A percentile compares a stretch with the other conserved stretches of the same genome.
phyloP scores from a whole-genome alignment of 2,113 vertebrate genomes.

The Clarias batrachus region DNA sequence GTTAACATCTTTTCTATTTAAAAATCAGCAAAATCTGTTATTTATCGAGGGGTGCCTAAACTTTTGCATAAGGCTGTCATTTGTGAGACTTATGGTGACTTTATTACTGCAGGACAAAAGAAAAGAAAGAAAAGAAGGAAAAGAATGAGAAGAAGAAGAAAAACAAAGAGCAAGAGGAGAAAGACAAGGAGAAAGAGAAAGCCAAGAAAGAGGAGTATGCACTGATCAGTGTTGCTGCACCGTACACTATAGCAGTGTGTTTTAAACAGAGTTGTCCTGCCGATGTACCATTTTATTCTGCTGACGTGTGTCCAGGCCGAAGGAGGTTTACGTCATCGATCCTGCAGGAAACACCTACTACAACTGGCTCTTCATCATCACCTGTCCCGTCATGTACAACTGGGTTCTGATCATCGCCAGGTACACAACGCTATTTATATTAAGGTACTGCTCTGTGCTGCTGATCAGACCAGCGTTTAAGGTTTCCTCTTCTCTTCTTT shows the following conservation, averaged over 20 bases:
- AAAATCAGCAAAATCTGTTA: too few relatives aligned
- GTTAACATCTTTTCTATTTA: too few relatives aligned
- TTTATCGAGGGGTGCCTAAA: too few relatives aligned
- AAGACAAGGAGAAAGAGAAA: conserved; percentile 69
- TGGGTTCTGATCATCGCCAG: conserved; percentile 94
- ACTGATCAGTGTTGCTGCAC: background rate
- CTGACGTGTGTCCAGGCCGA: conserved; percentile 67
- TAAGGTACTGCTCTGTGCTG: conserved; percentile 1
- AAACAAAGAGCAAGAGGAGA: conserved; percentile 54
- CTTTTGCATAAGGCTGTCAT: too few relatives aligned
- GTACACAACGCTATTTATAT: conserved; percentile 64
- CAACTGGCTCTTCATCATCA: conserved; percentile 89
- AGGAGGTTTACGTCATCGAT: conserved; percentile 81
- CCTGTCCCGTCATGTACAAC: conserved; percentile 96
- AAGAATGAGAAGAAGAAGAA: conserved; percentile 69
- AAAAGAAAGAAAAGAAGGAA: conserved; percentile 77
- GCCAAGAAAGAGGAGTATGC: conserved; percentile 75
- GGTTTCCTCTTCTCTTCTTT: conserved; percentile 51
- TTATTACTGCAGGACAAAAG: conserved; percentile 65
- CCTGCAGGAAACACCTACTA: conserved; percentile 90
- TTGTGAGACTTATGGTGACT: background rate
- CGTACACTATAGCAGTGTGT: background rate
- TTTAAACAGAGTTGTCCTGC: background rate
- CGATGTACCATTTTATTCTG: background rate
- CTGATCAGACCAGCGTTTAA: conserved; percentile 11